These are phyloP conservation scores for Merops nubicus DNA, from an alignment of 2,113 vertebrate genomes.

Conservation along the genomic window DNA sequence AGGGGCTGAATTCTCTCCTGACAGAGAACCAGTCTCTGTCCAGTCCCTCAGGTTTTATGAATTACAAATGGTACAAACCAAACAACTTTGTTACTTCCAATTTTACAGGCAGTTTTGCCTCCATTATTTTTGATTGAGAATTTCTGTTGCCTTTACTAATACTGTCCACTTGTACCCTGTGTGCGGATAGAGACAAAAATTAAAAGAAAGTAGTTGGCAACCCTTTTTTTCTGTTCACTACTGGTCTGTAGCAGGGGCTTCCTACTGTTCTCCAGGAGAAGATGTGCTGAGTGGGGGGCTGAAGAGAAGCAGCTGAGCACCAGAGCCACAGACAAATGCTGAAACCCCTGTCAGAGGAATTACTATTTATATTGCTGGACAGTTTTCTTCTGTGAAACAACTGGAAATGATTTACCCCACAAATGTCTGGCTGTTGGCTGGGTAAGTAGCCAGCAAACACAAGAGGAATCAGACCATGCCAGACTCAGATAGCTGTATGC, in stretches of 20 bases:
- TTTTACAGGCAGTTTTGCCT: background rate
- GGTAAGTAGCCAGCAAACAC: constrained; percentile 64
- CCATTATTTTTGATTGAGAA: background rate
- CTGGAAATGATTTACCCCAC: constrained; percentile 69
- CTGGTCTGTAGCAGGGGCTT: background rate
- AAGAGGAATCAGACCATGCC: constrained; percentile 62
- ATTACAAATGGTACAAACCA: accelerated
- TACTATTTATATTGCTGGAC: constrained; percentile 40
- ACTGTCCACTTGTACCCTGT: background rate
- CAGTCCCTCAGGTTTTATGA: background rate
- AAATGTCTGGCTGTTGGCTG: constrained; percentile 65
- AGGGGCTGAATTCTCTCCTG: background rate
- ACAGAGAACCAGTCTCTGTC: background rate
- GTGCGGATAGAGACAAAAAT: background rate
- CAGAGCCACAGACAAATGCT: background rate
- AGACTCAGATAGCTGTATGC: constrained; percentile 52
- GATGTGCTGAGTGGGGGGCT: background rate
- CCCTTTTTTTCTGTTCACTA: background rate
- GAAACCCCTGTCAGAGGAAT: background rate
- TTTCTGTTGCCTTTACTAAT: background rate
- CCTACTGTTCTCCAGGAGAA: background rate
- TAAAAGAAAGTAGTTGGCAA: background rate
- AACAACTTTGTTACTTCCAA: background rate
- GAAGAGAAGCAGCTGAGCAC: background rate
- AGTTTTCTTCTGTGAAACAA: constrained; percentile 65